Base-by-base conservation (phyloP, 2,888 invertebrate genomes). In the Drosophila kanekoi region DNA sequence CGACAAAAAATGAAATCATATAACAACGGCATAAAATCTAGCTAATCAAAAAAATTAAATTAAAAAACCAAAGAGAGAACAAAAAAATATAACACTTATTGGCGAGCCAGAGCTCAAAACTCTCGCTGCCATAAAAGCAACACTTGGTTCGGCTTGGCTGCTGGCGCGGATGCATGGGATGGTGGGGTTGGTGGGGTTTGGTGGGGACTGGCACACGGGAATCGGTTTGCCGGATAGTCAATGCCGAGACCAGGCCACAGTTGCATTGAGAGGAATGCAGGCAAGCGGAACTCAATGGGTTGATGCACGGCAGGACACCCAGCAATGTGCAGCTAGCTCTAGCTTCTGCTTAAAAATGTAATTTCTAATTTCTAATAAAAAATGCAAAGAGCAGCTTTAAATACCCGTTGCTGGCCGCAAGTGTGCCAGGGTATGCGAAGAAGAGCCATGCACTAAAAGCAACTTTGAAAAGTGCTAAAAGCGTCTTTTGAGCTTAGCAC, bases 381-480 rank as follows among this genome's bases (percentile, higher is more conserved):
- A 28, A 8, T 28, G 28, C 28, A 28, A 28, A 28, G 2, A 14
- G 10, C 28, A 10, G 9, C 14, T 45, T 10, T 10, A 48, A 18
- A 53, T 53, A 35, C 69, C 53, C 61, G 16, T 40, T 28, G 18
- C 11, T 20, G 37, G 1, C 10, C 3, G 28, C 28, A 28, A 28
- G 0, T 1, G 20, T 18, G 16, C 18, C 10, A 60, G 69, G 47
- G 57, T 58, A 62, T 62, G 11, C 4, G 38, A 47, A 54, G 60
- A 37, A 62, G 44, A 64, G 54, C 47, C 49, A 33, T 37, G 59
- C 65, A 67, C 62, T 60, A 74, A 67, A 45, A 57, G 43, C 56
- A 77, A 87, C 69, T 77, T 82, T 70, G 61, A 4, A 54, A 81
- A 81, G 81, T 84, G 49, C 81, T 74, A 64, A 84, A 73, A 77